Evolutionary conservation across 1,140 invertebrate genomes (phyloP), one percentile per base, ranked within the genome.

Genomic region (Euura lappo): DNA sequence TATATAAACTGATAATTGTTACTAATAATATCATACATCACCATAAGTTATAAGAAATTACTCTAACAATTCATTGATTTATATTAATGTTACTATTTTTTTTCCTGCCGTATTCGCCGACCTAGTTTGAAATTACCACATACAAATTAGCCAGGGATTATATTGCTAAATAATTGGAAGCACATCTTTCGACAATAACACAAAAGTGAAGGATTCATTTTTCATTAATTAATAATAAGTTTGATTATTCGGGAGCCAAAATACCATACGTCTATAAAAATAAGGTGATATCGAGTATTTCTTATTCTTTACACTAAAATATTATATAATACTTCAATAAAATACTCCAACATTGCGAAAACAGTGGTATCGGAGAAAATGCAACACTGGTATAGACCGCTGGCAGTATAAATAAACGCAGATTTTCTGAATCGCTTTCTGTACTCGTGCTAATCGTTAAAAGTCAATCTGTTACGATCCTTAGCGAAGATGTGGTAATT

Each of bases 21-120:
- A 60, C 6, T 60, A 60, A 60, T 60, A 60, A 60, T 60, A 60
- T 60, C 51, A 60, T 60, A 60, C 51, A 60, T 60, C 51, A 60
- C 13, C 51, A 60, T 60, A 60, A 60, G 51, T 60, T 8, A 5
- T 60, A 60, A 60, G 13, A 60, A 60, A 60, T 60, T 3, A 60
- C 3, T 11, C 10, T 60, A 60, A 60, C 1, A 60, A 4, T 6
- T 60, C 13, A 60, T 28, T n/a, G 13, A 11, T 60, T 11, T 60
- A 60, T 3, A 60, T 60, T 28, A 28, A 28, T 28, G 28, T n/a
- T 60, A n/a, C 51, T 60, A 60, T n/a, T 60, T 28, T 28, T 28
- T 11, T 60, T n/a, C 13, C 13, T 60, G 51, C 10, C 51, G 13
- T 11, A 1, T 28, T 28, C 28, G 28, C 28, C 28, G 28, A 28